Base-by-base conservation (phyloP, 2,888 invertebrate genomes). In the Spisula solida region DNA sequence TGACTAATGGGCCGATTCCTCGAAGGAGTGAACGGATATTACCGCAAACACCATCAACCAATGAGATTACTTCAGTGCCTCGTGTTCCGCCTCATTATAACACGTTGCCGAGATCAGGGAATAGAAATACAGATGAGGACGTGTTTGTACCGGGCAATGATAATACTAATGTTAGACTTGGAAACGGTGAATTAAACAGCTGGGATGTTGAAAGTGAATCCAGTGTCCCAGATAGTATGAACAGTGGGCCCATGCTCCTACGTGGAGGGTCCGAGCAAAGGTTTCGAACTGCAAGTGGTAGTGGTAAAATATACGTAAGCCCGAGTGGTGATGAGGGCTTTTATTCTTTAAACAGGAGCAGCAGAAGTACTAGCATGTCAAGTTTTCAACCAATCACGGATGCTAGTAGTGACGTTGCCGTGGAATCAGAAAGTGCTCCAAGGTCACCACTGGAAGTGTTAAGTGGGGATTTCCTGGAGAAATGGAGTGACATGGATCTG, bases 401-500 rank as follows among this genome's bases (percentile, higher is more conserved):
- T n/a, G 56, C 78, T 2, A 48, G 55, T 84, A 85, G 79, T 80
- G 34, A 75, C 14, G 16, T 31, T 31, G 85, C 75, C 34, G 34
- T 78, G 29, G 82, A 79, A 55, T 2, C 31, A 18, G 51, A 70
- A 66, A 83, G 60, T 86, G 80, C 80, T 31, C 90, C 90, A 31
- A 86, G 80, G 34, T 91, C 92, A 20, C 91, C 92, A 8, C 75
- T 92, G 34, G 91, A 92, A 83, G 85, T 81, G 51, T 70, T 92
- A 70, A 92, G 89, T 79, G 94, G 93, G 14, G 94, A 93, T 51
- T 88, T 93, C 41, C 88, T 91, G 29, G 94, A 94, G 89, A 94
- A 94, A 86, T 93, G 92, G 91, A 93, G 89, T 75, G 94, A 94
- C 75, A 93, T 94, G 93, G 94, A 94, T 90, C 86, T 91, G 66